Evolutionary conservation across 2,888 invertebrate species (phyloP).

Genomic region (Fabriciana adippe): DNA sequence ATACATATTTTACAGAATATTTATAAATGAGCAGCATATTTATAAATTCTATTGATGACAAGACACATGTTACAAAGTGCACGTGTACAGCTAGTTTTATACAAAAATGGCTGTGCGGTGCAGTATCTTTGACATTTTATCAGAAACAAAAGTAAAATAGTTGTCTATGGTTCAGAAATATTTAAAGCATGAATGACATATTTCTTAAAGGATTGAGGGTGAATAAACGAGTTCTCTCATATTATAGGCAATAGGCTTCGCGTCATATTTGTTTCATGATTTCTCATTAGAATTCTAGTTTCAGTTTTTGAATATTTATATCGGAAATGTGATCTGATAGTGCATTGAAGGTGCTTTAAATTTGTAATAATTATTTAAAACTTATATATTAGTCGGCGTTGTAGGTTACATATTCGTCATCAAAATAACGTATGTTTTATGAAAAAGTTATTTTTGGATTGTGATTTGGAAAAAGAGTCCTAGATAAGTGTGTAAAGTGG

Average conservation of each 20-base stretch:
- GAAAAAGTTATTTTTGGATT: conserved; percentile 73
- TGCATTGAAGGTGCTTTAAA: conserved; percentile 29
- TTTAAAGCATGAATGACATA: conserved; percentile 23
- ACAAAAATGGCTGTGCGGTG: neutral
- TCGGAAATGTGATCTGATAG: conserved; percentile 36
- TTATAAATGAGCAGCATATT: too few relatives aligned
- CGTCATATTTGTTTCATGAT: conserved; percentile 42
- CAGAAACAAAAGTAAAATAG: conserved; percentile 1
- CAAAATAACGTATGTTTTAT: conserved; percentile 56
- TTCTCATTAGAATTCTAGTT: conserved; percentile 22
- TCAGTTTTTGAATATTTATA: conserved; percentile 17
- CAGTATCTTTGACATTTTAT: neutral
- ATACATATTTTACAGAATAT: too few relatives aligned
- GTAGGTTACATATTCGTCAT: conserved; percentile 73
- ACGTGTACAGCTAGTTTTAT: conserved; percentile 1
- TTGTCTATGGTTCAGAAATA: conserved; percentile 20
- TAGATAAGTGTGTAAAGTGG: conserved; percentile 47
- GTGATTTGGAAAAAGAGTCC: conserved; percentile 53
- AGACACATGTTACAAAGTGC: neutral
- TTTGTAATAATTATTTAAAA: conserved; percentile 46
- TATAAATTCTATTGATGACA: neutral
- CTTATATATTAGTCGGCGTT: conserved; percentile 53
- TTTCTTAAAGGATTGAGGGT: conserved; percentile 19
- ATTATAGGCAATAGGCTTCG: conserved; percentile 16
- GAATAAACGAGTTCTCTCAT: conserved; percentile 25